These are phyloP conservation scores for Halictus rubicundus DNA, from an alignment of 1,140 invertebrate genomes.

Conservation along the genomic window DNA sequence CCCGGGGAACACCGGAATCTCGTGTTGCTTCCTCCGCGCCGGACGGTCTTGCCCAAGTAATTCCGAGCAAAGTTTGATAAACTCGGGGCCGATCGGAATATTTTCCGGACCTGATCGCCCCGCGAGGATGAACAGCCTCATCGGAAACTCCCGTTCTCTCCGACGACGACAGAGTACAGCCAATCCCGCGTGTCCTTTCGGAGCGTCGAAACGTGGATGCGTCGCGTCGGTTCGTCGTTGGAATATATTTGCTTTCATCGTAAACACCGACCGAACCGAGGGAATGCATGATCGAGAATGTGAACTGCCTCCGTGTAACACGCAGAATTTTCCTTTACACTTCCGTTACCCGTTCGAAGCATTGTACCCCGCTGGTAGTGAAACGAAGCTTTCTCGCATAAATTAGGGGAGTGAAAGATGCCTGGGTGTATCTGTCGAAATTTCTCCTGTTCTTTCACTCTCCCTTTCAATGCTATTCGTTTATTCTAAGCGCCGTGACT, in stretches of 20 bases:
- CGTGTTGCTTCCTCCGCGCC: not conserved
- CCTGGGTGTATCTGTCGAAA: too few species aligned
- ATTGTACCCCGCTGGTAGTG: too few species aligned
- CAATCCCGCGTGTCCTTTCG: not conserved
- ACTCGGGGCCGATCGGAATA: constrained; percentile 3
- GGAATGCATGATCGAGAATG: too few species aligned
- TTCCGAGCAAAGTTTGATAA: not conserved
- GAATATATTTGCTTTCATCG: not conserved
- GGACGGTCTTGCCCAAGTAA: not conserved
- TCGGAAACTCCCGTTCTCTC: not conserved
- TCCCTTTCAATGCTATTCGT: too few species aligned
- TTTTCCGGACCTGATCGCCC: not conserved
- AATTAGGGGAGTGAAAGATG: too few species aligned
- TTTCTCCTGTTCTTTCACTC: too few species aligned
- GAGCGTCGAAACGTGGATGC: not conserved
- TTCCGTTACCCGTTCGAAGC: too few species aligned
- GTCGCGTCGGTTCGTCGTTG: not conserved
- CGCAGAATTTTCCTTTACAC: too few species aligned
- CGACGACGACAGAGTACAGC: not conserved
- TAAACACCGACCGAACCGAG: not conserved
- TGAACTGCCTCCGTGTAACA: too few species aligned
- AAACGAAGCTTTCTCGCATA: too few species aligned
- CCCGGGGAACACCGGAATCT: not conserved
- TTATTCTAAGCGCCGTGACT: too few species aligned
- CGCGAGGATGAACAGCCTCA: not conserved